Evolutionary conservation across 2,888 invertebrate genomes (phyloP).

Genomic region (Metacarcinus magister): DNA sequence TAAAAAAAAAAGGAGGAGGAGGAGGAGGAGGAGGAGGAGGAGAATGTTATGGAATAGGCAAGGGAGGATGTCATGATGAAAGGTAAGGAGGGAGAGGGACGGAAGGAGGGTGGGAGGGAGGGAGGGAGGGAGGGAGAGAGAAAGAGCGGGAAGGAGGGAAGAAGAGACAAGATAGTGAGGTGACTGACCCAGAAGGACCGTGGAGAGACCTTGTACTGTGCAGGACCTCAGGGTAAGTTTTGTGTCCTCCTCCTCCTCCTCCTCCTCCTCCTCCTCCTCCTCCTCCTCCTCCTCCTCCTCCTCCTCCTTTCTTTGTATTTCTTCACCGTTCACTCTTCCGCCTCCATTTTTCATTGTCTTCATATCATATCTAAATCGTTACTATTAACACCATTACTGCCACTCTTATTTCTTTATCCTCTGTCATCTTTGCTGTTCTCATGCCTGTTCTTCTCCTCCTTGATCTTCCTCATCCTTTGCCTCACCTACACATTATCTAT

Average conservation of each 20-base stretch:
- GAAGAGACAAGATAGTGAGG: constrained; percentile 40
- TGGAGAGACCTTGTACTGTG: not conserved
- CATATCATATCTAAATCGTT: no score
- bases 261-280: constrained; percentile 18
- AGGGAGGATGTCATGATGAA: not conserved
- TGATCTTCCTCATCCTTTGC: not conserved
- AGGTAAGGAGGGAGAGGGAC: not conserved
- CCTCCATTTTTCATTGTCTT: no score
- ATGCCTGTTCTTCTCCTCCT: no score
- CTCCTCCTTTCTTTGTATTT: no score
- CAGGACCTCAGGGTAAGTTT: no score
- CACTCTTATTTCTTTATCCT: no score
- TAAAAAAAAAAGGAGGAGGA: not conserved
- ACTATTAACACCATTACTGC: no score
- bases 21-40: constrained; percentile 53
- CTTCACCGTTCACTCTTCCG: no score
- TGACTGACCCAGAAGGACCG: constrained; percentile 33
- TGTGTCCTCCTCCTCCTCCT: constrained; percentile 41
- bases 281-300: not conserved
- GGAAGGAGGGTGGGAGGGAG: not conserved
- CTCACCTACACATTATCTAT: not conserved
- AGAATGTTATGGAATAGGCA: not conserved
- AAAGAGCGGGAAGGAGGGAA: not conserved
- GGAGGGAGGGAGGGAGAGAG: not conserved
- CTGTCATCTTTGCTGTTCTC: no score